Conservation (phyloP, 2,888 invertebrate genomes). For the Epinotia ramella region DNA sequence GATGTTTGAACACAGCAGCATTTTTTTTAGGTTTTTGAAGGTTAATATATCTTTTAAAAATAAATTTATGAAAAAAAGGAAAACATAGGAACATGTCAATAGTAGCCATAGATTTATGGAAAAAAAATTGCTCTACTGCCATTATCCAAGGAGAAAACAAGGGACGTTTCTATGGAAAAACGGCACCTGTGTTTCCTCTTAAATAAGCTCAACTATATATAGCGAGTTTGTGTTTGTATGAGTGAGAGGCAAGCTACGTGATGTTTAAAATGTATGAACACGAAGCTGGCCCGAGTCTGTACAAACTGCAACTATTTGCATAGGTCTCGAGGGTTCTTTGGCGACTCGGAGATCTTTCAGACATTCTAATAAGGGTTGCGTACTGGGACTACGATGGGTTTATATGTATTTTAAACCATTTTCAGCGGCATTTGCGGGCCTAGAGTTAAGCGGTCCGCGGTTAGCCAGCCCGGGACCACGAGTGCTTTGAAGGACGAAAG, state of each 20-base stretch:
- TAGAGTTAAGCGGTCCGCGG: constrained; percentile 1
- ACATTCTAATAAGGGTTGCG: constrained; percentile 39
- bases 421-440: background rate
- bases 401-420: constrained; percentile 27
- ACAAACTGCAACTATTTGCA: constrained; percentile 41
- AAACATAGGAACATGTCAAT: too few species aligned
- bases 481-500: background rate
- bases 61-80: too few species aligned
- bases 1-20: too few species aligned
- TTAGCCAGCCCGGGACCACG: background rate
- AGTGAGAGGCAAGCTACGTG: constrained; percentile 23
- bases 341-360: constrained; percentile 32
- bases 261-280: constrained; percentile 42
- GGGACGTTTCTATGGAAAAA: too few species aligned
- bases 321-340: constrained; percentile 37
- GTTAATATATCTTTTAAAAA: too few species aligned
- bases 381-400: constrained; percentile 26
- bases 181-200: too few species aligned
- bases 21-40: too few species aligned
- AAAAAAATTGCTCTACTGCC: too few species aligned
- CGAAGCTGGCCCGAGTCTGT: constrained; percentile 16
- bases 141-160: too few species aligned
- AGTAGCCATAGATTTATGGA: too few species aligned
- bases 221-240: background rate
- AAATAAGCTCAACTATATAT: background rate